Conservation (phyloP, 2,888 invertebrate genomes). For the Callimorpha dominula region DNA sequence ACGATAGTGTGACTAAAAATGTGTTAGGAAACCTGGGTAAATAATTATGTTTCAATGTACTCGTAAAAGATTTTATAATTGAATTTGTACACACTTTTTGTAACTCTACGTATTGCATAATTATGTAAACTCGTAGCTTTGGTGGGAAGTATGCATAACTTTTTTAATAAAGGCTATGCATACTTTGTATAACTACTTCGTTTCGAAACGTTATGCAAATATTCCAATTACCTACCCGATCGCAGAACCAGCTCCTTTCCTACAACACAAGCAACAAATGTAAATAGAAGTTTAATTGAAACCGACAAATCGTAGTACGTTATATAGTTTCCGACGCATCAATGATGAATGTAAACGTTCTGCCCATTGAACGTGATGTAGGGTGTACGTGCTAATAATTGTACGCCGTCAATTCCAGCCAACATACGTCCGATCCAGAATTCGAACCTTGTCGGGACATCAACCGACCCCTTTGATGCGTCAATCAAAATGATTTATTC, state of each 20-base stretch:
- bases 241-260: background rate
- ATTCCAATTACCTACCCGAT: slow-evolving; percentile 4
- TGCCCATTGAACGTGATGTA: slow-evolving; percentile 29
- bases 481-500: slow-evolving; percentile 67
- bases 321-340: slow-evolving; percentile 30
- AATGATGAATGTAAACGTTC: slow-evolving; percentile 35
- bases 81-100: no score
- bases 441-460: slow-evolving; percentile 46
- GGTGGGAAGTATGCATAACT: no score
- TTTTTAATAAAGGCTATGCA: background rate
- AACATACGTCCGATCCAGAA: slow-evolving; percentile 18
- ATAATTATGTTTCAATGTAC: no score
- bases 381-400: slow-evolving; percentile 25
- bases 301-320: slow-evolving; percentile 33
- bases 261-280: slow-evolving; percentile 9
- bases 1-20: no score
- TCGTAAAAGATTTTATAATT: no score
- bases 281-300: slow-evolving; percentile 30
- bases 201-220: background rate
- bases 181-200: background rate
- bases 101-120: no score
- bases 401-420: slow-evolving; percentile 22
- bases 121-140: no score
- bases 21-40: no score
- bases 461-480: slow-evolving; percentile 52